These are phyloP conservation scores for Xenopus borealis DNA, from an alignment of 2,113 vertebrate species.

Conservation along the genomic window DNA sequence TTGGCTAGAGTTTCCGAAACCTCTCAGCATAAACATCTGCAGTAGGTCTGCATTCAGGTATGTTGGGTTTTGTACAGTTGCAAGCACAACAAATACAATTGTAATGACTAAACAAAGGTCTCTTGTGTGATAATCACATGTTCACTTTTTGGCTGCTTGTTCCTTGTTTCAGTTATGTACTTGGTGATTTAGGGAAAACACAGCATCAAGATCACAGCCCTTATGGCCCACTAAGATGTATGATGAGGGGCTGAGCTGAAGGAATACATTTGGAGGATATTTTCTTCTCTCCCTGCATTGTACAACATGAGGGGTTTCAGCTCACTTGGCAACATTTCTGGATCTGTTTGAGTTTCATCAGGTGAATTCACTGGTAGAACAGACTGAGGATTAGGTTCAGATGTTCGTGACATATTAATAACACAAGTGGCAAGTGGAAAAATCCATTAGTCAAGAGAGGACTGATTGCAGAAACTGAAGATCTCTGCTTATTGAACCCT, in stretches of 20 bases:
- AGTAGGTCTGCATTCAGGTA: conserved; percentile 33
- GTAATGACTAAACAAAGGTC: conserved; percentile 34
- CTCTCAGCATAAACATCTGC: conserved; percentile 35
- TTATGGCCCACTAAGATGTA: background rate
- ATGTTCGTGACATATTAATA: background rate
- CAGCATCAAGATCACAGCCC: conserved; percentile 10
- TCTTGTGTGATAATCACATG: conserved; percentile 29
- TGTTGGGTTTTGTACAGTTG: conserved; percentile 18
- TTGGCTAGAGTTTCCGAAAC: conserved; percentile 30
- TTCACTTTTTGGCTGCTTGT: conserved; percentile 12
- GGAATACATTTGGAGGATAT: background rate
- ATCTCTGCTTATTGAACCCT: background rate
- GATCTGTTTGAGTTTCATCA: background rate
- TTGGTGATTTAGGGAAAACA: conserved; percentile 1
- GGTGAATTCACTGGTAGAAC: too few relatives aligned
- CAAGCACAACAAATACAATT: conserved; percentile 38
- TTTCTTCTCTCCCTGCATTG: background rate
- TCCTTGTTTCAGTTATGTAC: conserved; percentile 19
- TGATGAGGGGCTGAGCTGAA: background rate
- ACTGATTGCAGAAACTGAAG: conserved; percentile 28
- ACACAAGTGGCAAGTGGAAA: background rate
- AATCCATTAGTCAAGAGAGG: conserved; percentile 3
- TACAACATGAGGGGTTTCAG: too few relatives aligned
- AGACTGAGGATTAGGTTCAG: too few relatives aligned
- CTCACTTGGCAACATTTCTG: background rate